Evolutionary conservation across 2,888 invertebrate genomes (phyloP).

Genomic region (Rhaphigaster nebulosa): DNA sequence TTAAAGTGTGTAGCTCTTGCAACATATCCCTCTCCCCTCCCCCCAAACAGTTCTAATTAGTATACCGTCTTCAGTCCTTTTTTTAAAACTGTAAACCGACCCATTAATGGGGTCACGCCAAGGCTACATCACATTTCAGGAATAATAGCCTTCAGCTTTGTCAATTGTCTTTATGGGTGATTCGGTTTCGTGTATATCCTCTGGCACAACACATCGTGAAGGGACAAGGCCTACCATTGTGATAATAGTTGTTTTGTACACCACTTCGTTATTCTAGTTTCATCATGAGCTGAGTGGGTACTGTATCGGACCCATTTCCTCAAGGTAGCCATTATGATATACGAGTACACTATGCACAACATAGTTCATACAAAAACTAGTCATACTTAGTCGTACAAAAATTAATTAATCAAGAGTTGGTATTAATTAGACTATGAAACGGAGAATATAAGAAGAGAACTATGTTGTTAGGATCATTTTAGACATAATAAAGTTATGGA

Average conservation of each 20-base stretch:
- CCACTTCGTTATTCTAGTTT: too few species aligned
- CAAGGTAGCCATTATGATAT: too few species aligned
- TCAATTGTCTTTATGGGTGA: not conserved
- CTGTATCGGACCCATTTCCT: too few species aligned
- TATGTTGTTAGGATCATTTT: too few species aligned
- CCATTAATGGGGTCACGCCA: not conserved
- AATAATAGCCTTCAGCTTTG: not conserved
- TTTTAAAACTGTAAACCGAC: slow-evolving; percentile 35
- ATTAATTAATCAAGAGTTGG: too few species aligned
- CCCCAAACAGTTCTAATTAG: slow-evolving; percentile 4
- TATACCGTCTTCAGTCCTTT: slow-evolving; percentile 43
- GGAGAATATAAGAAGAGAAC: too few species aligned
- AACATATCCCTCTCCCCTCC: not conserved
- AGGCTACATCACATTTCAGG: not conserved
- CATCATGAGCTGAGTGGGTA: too few species aligned
- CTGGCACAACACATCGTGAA: not conserved
- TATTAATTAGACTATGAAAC: too few species aligned
- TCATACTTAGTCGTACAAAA: too few species aligned
- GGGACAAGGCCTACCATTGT: not conserved
- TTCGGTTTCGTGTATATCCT: not conserved
- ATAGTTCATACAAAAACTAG: too few species aligned
- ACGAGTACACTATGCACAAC: too few species aligned
- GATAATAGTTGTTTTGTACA: not conserved
- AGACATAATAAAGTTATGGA: too few species aligned
- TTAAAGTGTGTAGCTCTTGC: slow-evolving; percentile 28